These are phyloP conservation scores for Spilogale gracilis DNA, from an alignment of 2,113 vertebrate genomes.

Conservation along the genomic window DNA sequence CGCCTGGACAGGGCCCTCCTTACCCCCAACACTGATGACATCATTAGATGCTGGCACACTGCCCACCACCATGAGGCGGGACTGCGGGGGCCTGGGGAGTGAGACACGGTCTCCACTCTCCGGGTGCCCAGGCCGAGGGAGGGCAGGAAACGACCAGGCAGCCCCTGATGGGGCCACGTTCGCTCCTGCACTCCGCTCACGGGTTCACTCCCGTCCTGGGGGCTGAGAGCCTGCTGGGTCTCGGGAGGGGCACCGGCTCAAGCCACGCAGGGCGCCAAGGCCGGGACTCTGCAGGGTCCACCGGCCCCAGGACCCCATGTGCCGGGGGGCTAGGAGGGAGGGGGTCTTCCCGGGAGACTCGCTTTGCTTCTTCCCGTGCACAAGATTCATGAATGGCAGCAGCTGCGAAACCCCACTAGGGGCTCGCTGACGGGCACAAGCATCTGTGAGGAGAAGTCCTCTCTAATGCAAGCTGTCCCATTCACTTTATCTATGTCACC, in stretches of 20 bases:
- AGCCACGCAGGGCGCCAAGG: neutral
- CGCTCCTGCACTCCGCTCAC: accelerated
- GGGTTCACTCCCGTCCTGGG: accelerated
- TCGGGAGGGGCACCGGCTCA: accelerated
- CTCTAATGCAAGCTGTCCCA: neutral
- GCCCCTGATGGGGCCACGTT: accelerated
- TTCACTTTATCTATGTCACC: neutral
- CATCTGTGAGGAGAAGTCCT: neutral
- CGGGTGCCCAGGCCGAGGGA: accelerated
- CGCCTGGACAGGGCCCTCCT: accelerated
- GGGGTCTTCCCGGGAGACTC: accelerated
- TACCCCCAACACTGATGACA: neutral
- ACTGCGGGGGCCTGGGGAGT: neutral
- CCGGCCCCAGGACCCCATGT: accelerated
- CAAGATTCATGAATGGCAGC: neutral
- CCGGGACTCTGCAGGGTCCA: neutral
- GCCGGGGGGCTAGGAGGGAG: neutral
- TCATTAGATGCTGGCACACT: neutral
- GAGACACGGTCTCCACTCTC: neutral
- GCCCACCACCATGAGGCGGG: neutral
- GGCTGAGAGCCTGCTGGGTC: neutral
- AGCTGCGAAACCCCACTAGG: too few species aligned
- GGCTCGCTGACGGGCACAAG: neutral
- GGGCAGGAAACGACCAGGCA: accelerated
- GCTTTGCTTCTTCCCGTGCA: accelerated